Conservation (phyloP, 2,888 invertebrate genomes). For the Morinoia aosen region DNA sequence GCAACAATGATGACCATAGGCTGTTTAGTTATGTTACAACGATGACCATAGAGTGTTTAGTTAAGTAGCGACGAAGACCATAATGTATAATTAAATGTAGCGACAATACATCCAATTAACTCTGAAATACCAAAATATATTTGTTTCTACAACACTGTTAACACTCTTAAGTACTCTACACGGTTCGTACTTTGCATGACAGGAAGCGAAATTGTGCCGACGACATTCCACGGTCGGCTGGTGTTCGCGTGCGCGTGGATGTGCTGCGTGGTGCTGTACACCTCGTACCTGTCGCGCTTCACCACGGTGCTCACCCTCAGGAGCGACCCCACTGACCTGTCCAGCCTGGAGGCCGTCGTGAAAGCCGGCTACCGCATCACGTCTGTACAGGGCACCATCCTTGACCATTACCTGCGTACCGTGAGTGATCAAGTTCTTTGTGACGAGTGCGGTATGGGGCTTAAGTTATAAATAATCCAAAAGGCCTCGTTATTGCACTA, state of each 20-base stretch:
- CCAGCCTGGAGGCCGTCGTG: not conserved
- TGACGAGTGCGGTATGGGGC: too few species aligned
- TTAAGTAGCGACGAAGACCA: too few species aligned
- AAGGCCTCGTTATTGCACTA: too few species aligned
- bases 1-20: too few species aligned
- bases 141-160: too few species aligned
- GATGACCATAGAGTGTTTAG: too few species aligned
- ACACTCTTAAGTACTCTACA: too few species aligned
- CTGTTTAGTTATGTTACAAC: too few species aligned
- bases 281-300: conserved; percentile 30
- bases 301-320: conserved; percentile 21
- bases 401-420: not conserved
- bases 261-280: conserved; percentile 16
- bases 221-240: not conserved
- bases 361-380: conserved; percentile 19
- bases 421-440: not conserved
- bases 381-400: not conserved
- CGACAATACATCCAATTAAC: too few species aligned
- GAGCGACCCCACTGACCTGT: conserved; percentile 13
- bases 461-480: too few species aligned
- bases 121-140: too few species aligned
- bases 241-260: conserved; percentile 13
- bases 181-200: not conserved
- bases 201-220: conserved; percentile 31
- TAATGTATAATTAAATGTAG: too few species aligned